Evolutionary conservation across 1,140 invertebrate genomes (phyloP).

Genomic region (Radopholus similis): DNA sequence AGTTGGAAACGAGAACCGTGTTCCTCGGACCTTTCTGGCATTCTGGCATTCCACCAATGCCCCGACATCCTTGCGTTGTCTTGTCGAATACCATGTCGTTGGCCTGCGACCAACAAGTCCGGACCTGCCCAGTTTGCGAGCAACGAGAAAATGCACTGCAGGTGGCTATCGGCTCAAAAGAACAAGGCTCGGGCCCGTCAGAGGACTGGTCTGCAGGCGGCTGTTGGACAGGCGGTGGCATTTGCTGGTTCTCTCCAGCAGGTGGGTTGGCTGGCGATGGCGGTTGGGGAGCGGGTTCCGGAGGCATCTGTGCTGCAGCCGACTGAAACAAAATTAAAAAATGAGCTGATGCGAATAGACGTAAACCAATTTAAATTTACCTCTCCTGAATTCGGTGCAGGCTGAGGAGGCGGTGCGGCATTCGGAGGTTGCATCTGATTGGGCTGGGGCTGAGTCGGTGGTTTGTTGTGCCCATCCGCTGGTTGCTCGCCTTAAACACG

Average conservation of each 20-base stretch:
- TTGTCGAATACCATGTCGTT: background rate
- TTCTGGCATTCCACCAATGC: background rate
- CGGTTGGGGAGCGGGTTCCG: no score
- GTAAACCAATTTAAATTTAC: no score
- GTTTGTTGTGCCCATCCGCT: no score
- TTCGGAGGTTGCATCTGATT: no score
- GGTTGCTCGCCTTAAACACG: no score
- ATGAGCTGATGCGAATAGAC: no score
- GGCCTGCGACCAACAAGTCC: background rate
- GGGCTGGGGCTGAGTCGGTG: no score
- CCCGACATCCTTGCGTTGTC: background rate
- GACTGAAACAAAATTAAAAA: no score
- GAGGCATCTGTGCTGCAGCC: no score
- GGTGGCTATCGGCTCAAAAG: background rate
- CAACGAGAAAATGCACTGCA: background rate
- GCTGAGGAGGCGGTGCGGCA: no score
- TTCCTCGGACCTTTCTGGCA: background rate
- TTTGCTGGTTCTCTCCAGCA: background rate
- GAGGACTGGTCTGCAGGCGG: background rate
- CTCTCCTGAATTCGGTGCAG: no score
- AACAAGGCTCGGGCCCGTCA: background rate
- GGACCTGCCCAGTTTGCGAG: background rate
- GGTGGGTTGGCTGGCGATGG: no score
- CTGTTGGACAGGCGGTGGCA: background rate
- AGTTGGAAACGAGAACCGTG: background rate